Percentiles rank a stretch among this genome's conserved stretches.
phyloP scores from a whole-genome alignment of 2,113 vertebrate genomes.

The Taxidea taxus region DNA sequence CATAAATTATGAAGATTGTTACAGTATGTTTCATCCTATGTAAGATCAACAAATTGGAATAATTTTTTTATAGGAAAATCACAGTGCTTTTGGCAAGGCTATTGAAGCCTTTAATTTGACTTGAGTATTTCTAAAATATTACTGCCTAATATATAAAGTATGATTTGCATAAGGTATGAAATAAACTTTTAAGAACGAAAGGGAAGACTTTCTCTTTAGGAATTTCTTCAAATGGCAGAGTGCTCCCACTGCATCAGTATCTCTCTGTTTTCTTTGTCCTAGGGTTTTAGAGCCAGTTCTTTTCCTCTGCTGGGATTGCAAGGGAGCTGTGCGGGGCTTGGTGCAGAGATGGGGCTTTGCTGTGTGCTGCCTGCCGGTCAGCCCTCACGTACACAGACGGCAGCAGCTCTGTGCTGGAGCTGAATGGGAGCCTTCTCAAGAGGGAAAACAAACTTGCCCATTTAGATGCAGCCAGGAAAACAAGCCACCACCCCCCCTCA shows the following conservation, averaged over 20 bases:
- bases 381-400: slow-evolving; percentile 7
- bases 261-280: slow-evolving; percentile 77
- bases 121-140: slow-evolving; percentile 84
- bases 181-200: slow-evolving; percentile 83
- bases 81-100: slow-evolving; percentile 87
- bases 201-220: slow-evolving; percentile 78
- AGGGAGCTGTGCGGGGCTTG: slow-evolving; percentile 61
- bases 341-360: not conserved
- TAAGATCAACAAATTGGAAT: slow-evolving; percentile 92
- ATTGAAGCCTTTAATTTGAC: slow-evolving; percentile 87
- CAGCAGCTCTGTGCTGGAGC: not conserved
- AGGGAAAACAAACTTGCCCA: not conserved
- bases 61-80: slow-evolving; percentile 90
- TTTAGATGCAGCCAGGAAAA: not conserved
- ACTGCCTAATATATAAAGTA: slow-evolving; percentile 86
- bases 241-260: slow-evolving; percentile 73
- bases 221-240: slow-evolving; percentile 74
- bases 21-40: slow-evolving; percentile 89
- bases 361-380: not conserved
- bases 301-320: slow-evolving; percentile 75
- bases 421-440: slow-evolving; percentile 32
- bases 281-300: slow-evolving; percentile 68
- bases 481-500: not conserved
- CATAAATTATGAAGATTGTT: slow-evolving; percentile 92
- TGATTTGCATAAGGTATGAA: slow-evolving; percentile 87